Conservation (phyloP, 92 coral and sea anemone species). For the Pocillopora grandis region DNA sequence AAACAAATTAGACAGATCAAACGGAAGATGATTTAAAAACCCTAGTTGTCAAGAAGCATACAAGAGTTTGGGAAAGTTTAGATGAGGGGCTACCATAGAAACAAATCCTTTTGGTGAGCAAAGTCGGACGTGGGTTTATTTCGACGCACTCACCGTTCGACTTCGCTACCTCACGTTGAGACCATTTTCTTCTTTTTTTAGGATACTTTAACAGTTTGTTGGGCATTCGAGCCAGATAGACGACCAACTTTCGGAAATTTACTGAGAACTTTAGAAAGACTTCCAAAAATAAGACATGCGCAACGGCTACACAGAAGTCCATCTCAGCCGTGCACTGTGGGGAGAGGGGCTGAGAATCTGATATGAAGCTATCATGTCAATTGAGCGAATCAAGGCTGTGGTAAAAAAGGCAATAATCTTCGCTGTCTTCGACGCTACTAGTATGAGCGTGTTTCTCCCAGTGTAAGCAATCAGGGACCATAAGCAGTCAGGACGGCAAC, state of each 20-base stretch:
- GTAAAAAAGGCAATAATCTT: not conserved
- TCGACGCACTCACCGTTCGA: too few species aligned
- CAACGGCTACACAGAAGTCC: constrained; percentile 88
- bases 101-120: too few species aligned
- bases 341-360: constrained; percentile 60
- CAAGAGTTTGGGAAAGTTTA: too few species aligned
- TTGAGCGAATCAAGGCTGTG: not conserved
- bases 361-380: constrained; percentile 16
- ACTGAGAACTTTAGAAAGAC: constrained; percentile 82
- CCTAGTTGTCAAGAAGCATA: too few species aligned
- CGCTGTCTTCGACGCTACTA: not conserved
- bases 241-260: constrained; percentile 79
- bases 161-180: not conserved
- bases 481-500: too few species aligned
- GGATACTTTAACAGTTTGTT: constrained; percentile 81
- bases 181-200: constrained; percentile 7
- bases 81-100: too few species aligned
- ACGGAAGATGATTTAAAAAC: too few species aligned
- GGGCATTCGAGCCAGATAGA: constrained; percentile 79
- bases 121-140: too few species aligned
- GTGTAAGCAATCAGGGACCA: too few species aligned
- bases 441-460: too few species aligned
- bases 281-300: constrained; percentile 67
- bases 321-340: constrained; percentile 94
- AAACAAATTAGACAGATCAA: too few species aligned